These are phyloP conservation scores for Emydoidea blandingii DNA, from an alignment of 2,797 vertebrate species.

Conservation along the genomic window DNA sequence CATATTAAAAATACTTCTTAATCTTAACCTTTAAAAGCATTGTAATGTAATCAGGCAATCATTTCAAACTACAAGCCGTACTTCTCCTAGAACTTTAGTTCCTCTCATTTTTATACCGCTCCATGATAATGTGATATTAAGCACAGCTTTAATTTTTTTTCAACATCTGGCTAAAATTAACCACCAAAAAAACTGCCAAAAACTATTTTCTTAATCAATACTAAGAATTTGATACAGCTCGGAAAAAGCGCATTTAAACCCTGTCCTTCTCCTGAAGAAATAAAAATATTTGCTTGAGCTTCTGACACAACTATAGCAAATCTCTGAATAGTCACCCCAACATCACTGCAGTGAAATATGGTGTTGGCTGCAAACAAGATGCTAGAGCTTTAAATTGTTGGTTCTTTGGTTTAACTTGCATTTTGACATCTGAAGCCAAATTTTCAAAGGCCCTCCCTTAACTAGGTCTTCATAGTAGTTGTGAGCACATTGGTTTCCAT, in stretches of 20 bases:
- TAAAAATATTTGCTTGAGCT: constrained; percentile 75
- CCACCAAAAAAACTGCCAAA: constrained; percentile 74
- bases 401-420: not conserved
- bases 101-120: constrained; percentile 49
- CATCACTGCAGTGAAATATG: constrained; percentile 50
- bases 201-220: constrained; percentile 76
- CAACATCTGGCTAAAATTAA: constrained; percentile 70
- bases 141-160: constrained; percentile 54
- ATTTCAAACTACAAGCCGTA: constrained; percentile 43
- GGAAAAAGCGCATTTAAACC: constrained; percentile 69
- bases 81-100: constrained; percentile 39
- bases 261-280: constrained; percentile 65
- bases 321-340: constrained; percentile 56
- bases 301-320: constrained; percentile 66
- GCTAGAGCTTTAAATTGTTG: not conserved
- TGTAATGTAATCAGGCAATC: constrained; percentile 2
- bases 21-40: constrained; percentile 34
- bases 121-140: constrained; percentile 58
- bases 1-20: constrained; percentile 12
- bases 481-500: not conserved
- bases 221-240: constrained; percentile 71
- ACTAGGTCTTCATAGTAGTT: not conserved
- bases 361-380: not conserved
- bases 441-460: not conserved
- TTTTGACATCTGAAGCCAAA: not conserved